Conservation (phyloP, 2,888 invertebrate species). For the Mesoligia furuncula region DNA sequence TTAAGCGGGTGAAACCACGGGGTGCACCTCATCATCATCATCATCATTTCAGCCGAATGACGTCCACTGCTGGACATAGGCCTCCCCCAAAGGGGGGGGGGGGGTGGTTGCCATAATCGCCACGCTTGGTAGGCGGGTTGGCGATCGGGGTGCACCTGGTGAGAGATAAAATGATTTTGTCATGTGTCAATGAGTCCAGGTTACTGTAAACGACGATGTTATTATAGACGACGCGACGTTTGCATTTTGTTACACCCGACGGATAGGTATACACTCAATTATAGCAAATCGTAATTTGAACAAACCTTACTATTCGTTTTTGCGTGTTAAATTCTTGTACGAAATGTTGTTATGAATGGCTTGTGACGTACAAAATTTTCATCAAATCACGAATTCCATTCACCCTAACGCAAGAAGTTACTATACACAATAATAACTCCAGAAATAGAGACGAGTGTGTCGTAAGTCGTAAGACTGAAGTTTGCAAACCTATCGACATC, state of each 20-base stretch:
- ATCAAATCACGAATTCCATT: not conserved
- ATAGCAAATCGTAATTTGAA: not conserved
- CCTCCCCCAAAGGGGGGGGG: too few species aligned
- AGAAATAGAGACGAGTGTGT: slow-evolving; percentile 40
- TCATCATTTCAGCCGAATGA: too few species aligned
- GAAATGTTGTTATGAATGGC: not conserved
- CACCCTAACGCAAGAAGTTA: slow-evolving; percentile 22
- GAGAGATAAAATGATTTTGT: not conserved
- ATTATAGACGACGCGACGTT: too few species aligned
- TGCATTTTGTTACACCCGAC: not conserved
- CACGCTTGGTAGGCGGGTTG: too few species aligned
- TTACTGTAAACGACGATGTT: not conserved
- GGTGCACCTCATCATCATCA: too few species aligned
- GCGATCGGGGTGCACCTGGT: too few species aligned
- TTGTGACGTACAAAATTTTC: not conserved
- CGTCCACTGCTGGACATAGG: too few species aligned
- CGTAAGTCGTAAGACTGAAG: slow-evolving; percentile 40
- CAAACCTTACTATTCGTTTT: not conserved
- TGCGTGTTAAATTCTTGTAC: not conserved
- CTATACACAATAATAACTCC: not conserved
- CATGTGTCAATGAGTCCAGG: too few species aligned
- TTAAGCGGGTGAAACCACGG: too few species aligned
- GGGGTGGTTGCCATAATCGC: too few species aligned
- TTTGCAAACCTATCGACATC: slow-evolving; percentile 39
- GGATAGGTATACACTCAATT: not conserved